These are phyloP conservation scores for Bugulina stolonifera DNA, from an alignment of 2,888 invertebrate genomes.

Conservation along the genomic window DNA sequence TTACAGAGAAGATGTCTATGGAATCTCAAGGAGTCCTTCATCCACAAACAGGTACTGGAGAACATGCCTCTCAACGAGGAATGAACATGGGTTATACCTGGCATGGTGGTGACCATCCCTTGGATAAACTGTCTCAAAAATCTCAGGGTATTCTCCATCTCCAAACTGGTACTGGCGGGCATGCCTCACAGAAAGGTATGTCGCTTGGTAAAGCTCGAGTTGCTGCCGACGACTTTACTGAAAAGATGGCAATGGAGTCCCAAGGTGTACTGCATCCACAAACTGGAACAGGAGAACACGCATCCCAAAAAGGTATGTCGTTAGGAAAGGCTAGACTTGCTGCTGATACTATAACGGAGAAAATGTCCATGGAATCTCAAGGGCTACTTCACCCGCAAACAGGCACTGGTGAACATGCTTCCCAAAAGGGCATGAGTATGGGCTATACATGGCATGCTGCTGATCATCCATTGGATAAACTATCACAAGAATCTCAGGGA, in stretches of 20 bases:
- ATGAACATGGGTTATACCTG: constrained; percentile 16
- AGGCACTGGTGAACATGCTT: constrained; percentile 17
- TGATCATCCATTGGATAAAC: background rate
- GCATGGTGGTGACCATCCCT: background rate
- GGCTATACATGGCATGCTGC: background rate
- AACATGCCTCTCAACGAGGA: constrained; percentile 5
- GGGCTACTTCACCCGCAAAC: constrained; percentile 9
- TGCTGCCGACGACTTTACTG: background rate
- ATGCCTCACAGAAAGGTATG: constrained; percentile 1
- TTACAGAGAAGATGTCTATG: background rate
- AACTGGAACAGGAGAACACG: constrained; percentile 1
- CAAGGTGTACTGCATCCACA: constrained; percentile 17
- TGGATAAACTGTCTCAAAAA: background rate
- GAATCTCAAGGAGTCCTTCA: constrained; percentile 23
- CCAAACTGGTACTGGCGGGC: constrained; percentile 23
- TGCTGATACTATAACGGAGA: background rate
- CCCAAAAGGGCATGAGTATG: constrained; percentile 9
- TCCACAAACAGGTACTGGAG: background rate
- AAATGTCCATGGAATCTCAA: constrained; percentile 2
- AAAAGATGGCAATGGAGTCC: background rate
- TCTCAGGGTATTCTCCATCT: constrained; percentile 8
- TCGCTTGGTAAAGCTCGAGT: background rate
- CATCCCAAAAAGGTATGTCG: constrained; percentile 18
- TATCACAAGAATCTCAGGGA: constrained; percentile 6
- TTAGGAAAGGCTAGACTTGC: background rate